phyloP scores from a whole-genome alignment of 2,888 invertebrate genomes.

The Phorcus lineatus region DNA sequence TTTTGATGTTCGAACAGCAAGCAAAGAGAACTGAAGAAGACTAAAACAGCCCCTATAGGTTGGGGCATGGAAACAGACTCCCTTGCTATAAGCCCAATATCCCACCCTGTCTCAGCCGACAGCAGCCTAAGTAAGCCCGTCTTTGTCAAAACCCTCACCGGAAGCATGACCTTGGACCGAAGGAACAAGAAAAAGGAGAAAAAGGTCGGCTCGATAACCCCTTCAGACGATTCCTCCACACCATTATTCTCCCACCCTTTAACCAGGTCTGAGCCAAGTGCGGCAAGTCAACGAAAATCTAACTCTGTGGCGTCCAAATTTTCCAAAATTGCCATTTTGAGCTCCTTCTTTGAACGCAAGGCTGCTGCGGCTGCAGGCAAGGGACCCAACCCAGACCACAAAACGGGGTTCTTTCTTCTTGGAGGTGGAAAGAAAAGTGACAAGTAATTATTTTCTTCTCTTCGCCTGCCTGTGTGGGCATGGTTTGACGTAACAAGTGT shows the following conservation, averaged over 20 bases:
- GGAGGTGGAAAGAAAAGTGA: conserved; percentile 25
- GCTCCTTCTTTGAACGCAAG: conserved; percentile 69
- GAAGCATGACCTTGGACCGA: conserved; percentile 65
- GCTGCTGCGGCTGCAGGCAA: conserved; percentile 45
- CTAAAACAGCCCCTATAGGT: conserved; percentile 63
- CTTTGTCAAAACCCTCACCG: conserved; percentile 63
- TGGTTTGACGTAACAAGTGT: background rate
- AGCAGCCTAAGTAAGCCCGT: conserved; percentile 44
- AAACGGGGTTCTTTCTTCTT: conserved; percentile 26
- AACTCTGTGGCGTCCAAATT: conserved; percentile 33
- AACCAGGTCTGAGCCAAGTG: conserved; percentile 25
- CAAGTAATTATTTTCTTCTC: conserved; percentile 32
- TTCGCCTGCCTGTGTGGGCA: conserved; percentile 20
- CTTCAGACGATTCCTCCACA: background rate
- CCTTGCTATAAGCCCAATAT: conserved; percentile 28
- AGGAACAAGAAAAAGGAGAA: conserved; percentile 33
- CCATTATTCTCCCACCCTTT: background rate
- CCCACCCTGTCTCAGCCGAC: conserved; percentile 48
- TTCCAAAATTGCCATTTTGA: conserved; percentile 68
- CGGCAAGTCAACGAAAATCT: conserved; percentile 33
- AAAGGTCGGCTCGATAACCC: background rate
- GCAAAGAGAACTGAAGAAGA: conserved; percentile 63
- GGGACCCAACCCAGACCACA: conserved; percentile 31
- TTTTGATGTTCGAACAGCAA: conserved; percentile 54
- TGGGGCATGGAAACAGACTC: conserved; percentile 10